phyloP scores from a whole-genome alignment of 1,140 invertebrate species.

The Anastrepha ludens region DNA sequence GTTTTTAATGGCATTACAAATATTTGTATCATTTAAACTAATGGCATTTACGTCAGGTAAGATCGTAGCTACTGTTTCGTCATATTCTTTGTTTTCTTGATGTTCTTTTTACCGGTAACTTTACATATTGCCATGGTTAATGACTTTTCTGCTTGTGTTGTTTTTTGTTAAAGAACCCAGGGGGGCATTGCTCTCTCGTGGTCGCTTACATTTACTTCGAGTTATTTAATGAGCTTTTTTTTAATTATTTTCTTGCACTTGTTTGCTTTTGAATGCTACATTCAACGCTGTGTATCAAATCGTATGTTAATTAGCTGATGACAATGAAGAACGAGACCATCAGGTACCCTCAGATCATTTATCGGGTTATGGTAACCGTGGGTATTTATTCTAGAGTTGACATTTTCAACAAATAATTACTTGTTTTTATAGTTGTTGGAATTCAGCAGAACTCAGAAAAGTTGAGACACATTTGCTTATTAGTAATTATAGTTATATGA shows the following conservation, averaged over 20 bases:
- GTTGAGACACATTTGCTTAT: no score
- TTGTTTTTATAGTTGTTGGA: no score
- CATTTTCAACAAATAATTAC: no score
- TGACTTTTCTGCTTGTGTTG: background rate
- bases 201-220: background rate
- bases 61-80: background rate
- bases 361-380: background rate
- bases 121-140: background rate
- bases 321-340: background rate
- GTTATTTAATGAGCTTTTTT: background rate
- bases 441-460: no score
- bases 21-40: background rate
- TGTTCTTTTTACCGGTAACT: background rate
- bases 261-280: background rate
- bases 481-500: no score
- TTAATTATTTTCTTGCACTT: background rate
- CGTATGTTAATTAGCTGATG: constrained; percentile 14
- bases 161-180: background rate
- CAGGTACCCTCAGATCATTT: background rate
- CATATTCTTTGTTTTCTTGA: background rate
- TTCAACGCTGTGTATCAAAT: background rate
- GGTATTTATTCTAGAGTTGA: no score
- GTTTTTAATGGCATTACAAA: background rate
- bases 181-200: background rate
- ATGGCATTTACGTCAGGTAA: background rate